These are phyloP conservation scores for Carcina quercana DNA, from an alignment of 2,888 invertebrate species.

Conservation along the genomic window DNA sequence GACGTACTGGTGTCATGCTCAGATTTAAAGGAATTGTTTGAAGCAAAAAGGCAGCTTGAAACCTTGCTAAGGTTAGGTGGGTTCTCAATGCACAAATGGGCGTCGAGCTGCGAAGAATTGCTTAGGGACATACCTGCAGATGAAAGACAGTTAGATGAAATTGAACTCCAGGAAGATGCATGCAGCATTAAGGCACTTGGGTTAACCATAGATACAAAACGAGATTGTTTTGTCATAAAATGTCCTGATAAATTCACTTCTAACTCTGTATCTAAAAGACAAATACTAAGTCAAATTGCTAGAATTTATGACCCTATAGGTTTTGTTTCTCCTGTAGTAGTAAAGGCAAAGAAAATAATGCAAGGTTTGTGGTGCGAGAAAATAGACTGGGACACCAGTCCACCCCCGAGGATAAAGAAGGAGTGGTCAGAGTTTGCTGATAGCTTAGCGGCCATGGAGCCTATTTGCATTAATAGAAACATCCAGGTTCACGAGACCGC, in stretches of 20 bases:
- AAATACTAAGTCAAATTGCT: slow-evolving; percentile 13
- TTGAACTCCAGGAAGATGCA: slow-evolving; percentile 4
- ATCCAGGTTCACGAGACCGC: not conserved
- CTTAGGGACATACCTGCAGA: not conserved
- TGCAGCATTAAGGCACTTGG: slow-evolving; percentile 1
- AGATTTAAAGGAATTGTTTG: not conserved
- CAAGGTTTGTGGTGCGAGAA: slow-evolving; percentile 11
- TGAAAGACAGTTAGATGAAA: not conserved
- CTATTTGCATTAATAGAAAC: slow-evolving; percentile 4
- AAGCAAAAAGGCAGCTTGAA: not conserved
- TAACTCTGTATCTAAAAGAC: slow-evolving; percentile 10
- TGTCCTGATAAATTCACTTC: slow-evolving; percentile 2
- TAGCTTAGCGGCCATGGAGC: slow-evolving; percentile 7
- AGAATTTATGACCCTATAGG: slow-evolving; percentile 17
- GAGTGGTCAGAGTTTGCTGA: slow-evolving; percentile 12
- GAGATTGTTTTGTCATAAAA: slow-evolving; percentile 4
- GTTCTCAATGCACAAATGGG: slow-evolving; percentile 5
- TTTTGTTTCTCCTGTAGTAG: slow-evolving; percentile 10
- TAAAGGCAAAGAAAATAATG: slow-evolving; percentile 12
- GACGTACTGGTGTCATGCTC: slow-evolving; percentile 5
- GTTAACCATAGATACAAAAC: not conserved
- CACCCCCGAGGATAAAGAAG: not conserved
- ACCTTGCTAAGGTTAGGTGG: slow-evolving; percentile 1
- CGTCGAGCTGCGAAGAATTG: not conserved
- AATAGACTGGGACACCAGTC: slow-evolving; percentile 7